Evolutionary conservation across 2,113 vertebrate genomes (phyloP), one percentile per base, ranked within the genome.

Genomic region (Rhombomys opimus): DNA sequence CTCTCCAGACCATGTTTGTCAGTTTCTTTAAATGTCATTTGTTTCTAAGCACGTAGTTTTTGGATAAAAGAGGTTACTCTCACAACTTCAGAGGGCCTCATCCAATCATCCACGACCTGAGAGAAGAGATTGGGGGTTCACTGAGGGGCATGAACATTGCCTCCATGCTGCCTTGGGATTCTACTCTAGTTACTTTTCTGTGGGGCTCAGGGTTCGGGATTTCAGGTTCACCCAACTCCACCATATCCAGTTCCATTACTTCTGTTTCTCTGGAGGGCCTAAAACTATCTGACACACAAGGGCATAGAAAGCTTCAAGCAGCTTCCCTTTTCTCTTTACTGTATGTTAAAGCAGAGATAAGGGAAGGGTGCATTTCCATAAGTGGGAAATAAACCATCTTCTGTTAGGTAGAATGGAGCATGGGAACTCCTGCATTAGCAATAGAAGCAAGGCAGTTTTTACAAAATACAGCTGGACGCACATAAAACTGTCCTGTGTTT

Each of bases 311-410:
- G 25, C 46, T 73, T 50, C 68, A 70, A 84, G 70, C 10, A 50
- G 5, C 59, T 84, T 96, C 59, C 75, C 32, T 89, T 95, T 30
- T 78, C 68, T 80, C 90, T 91, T 91, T 41, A 81, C 90, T 73
- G 57, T 88, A 65, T 89, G 23, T 82, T 94, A 72, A 96, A 94
- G 59, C 52, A 86, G 38, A 32, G 52, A 59, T 54, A n/a, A 80
- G 59, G 25, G 35, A 7, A 27, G 22, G 20, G 20, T 87, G 68
- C 18, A 63, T 92, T 95, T 95, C 15, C 17, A 41, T 63, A 54
- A 81, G n/a, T 7, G 46, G n/a, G 30, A 91, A 73, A 95, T 77
- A 78, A 68, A 80, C 82, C n/a, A 52, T 23, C 1, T 54, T 78
- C 95, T 25, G 10, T 30, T 93, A 32, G 27, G n/a, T 10, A 80